Percentiles rank a stretch among this genome's conserved stretches.
Evolutionary conservation across 2,888 invertebrate species (phyloP).

Genomic region (Aporophyla nigra): DNA sequence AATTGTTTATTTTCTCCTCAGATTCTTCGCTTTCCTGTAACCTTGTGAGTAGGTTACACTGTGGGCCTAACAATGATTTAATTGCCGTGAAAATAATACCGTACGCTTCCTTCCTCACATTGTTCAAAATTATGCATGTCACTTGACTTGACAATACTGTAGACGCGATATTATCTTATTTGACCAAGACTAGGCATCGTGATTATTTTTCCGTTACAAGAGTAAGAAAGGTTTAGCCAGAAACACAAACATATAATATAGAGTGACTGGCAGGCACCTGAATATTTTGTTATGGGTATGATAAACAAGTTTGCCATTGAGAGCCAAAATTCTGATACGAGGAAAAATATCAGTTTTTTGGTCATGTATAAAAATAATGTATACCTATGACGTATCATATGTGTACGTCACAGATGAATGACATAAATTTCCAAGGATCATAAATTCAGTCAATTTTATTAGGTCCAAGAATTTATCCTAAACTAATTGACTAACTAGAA

Average conservation of each 20-base stretch:
- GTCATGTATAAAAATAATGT: neutral
- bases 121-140: slow-evolving; percentile 64
- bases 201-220: neutral
- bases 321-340: neutral
- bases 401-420: neutral
- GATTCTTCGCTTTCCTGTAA: slow-evolving; percentile 42
- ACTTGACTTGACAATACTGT: slow-evolving; percentile 29
- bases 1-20: slow-evolving; percentile 35
- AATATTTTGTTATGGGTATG: neutral
- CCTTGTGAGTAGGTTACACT: slow-evolving; percentile 39
- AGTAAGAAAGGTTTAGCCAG: neutral
- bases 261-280: neutral
- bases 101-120: slow-evolving; percentile 71
- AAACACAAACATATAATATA: neutral
- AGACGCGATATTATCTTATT: slow-evolving; percentile 18
- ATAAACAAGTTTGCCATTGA: neutral
- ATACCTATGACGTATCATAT: too few relatives aligned
- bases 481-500: neutral
- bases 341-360: neutral
- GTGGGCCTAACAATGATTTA: slow-evolving; percentile 45
- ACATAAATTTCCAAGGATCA: neutral
- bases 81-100: slow-evolving; percentile 61
- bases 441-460: neutral
- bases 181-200: neutral
- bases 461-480: neutral